Evolutionary conservation across 30 jellyfish, hydroid and myxozoan species (phyloP).

Genomic region (Aurelia coerulea): DNA sequence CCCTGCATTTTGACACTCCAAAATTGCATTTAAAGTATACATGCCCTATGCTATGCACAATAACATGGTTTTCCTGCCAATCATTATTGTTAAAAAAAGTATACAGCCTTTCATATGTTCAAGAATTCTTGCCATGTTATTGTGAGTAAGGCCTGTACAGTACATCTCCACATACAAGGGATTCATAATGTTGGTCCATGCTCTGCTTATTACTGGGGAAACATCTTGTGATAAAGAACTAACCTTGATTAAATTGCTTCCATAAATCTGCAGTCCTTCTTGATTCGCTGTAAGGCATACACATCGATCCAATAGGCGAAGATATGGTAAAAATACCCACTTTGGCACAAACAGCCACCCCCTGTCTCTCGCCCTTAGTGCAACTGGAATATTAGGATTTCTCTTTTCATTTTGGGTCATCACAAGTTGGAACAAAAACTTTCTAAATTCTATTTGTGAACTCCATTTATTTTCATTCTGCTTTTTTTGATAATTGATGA

Average conservation of each 20-base stretch:
- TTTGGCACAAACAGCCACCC: conserved; percentile 54
- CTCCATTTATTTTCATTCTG: conserved; percentile 33
- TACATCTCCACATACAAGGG: too few species aligned
- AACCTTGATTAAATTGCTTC: conserved; percentile 48
- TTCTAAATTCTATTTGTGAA: conserved; percentile 29
- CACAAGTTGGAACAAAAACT: conserved; percentile 51
- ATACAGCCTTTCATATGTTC: too few species aligned
- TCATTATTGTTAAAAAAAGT: too few species aligned
- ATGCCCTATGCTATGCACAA: too few species aligned
- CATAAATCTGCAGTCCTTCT: conserved; percentile 52
- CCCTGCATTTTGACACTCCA: too few species aligned
- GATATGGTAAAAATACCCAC: conserved; percentile 50
- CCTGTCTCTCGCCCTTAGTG: conserved; percentile 38
- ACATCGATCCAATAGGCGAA: conserved; percentile 41
- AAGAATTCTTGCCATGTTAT: too few species aligned
- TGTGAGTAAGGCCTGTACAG: too few species aligned
- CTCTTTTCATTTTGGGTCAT: conserved; percentile 29
- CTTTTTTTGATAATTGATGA: conserved; percentile 26
- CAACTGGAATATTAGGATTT: conserved; percentile 40
- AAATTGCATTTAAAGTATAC: too few species aligned
- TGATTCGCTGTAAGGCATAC: conserved; percentile 47
- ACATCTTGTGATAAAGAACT: background rate
- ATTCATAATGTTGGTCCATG: background rate
- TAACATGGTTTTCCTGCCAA: too few species aligned
- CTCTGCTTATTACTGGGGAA: conserved; percentile 7